phyloP scores from a whole-genome alignment of 2,888 invertebrate species.

The Seladonia tumulorum region DNA sequence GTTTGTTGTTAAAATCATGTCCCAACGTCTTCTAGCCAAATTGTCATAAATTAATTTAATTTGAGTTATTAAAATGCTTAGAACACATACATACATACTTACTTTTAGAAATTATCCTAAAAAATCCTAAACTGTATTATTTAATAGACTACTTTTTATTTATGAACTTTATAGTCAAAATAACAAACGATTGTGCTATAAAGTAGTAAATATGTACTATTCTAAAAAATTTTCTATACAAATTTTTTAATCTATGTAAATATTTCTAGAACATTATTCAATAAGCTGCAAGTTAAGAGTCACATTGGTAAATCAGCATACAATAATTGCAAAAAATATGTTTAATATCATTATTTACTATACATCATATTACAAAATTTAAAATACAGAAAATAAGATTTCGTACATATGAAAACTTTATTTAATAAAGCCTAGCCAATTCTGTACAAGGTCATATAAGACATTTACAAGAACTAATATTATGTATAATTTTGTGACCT shows the following conservation, averaged over 20 bases:
- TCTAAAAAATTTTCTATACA: not conserved
- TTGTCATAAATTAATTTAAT: too few species aligned
- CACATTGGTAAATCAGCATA: not conserved
- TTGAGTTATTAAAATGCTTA: not conserved
- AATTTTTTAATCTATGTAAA: not conserved
- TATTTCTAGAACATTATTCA: not conserved
- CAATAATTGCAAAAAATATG: constrained; percentile 6
- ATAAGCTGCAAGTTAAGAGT: not conserved
- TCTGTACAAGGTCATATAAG: not conserved
- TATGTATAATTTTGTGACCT: not conserved
- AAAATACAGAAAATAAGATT: constrained; percentile 2
- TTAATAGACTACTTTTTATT: not conserved
- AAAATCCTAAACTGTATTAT: not conserved
- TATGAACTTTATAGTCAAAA: not conserved
- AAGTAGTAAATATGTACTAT: not conserved
- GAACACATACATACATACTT: not conserved
- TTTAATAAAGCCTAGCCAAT: not conserved
- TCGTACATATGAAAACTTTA: not conserved
- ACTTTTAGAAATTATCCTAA: not conserved
- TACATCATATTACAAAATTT: constrained; percentile 17
- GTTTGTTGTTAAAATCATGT: not conserved
- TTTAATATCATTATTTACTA: constrained; percentile 7
- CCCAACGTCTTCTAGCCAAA: not conserved
- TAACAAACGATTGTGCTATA: not conserved
- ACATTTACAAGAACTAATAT: not conserved